Base-by-base conservation (phyloP, 2,888 invertebrate genomes). In the Gortyna flavago region DNA sequence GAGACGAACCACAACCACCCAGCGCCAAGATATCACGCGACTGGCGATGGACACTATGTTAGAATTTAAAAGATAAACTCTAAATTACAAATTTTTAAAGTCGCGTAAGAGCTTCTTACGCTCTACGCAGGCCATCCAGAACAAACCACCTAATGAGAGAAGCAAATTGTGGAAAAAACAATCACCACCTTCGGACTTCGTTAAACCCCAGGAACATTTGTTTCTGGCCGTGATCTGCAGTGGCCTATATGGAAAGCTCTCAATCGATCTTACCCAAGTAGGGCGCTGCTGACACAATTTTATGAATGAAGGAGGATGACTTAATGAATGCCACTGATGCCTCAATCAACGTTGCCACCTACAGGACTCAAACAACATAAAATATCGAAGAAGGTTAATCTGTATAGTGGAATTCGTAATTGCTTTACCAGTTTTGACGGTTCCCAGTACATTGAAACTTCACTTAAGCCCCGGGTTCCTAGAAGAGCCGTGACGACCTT, bases 1-100 rank as follows among this genome's bases (percentile, higher is more conserved):
- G 41, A 29, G 29, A 51, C 9, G 16, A 71, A 21, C 9, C 74
- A 74, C 59, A 74, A 44, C 44, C 74, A 74, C 11, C 32, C 70
- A 32, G 41, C 41, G n/a, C 70, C 57, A 57, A 57, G 9, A 70
- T 59, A 21, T 59, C n/a, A 74, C n/a, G 5, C 32, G 21, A n/a
- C 21, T 44, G 13, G 9, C 21, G 32, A 57, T 7, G 69, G 73
- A 41, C 25, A 9, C 0, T 70, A 44, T 69, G 1, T 44, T 44
- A 62, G 11, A 71, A 11, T 61, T 21, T 70, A 18, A 69, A n/a
- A 35, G 11, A 21, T 67, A 25, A 16, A 32, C 48, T 51, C 16
- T 25, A 21, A 35, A 9, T 62, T 21, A 25, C 11, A 35, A 35
- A 29, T 7, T 6, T 54, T 8, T 54, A 3, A 54, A 54, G 9